Conservation (phyloP, 2,113 vertebrate genomes). For the Setophaga petechia region DNA sequence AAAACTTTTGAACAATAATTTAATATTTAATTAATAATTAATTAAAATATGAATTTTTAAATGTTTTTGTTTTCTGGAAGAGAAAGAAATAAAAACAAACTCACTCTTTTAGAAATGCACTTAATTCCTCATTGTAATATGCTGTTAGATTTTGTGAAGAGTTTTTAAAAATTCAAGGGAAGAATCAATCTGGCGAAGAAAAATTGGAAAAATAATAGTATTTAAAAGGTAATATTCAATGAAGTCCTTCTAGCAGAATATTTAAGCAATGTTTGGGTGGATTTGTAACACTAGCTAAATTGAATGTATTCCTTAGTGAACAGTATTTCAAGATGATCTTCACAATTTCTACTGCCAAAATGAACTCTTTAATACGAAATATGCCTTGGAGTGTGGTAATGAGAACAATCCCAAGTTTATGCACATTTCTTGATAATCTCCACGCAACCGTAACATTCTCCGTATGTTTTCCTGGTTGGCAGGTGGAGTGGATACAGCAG, state of each 20-base stretch:
- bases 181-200: not conserved
- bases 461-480: slow-evolving; percentile 64
- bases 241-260: not conserved
- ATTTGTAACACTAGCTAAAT: not conserved
- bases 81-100: not conserved
- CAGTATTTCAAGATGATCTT: not conserved
- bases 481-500: slow-evolving; percentile 99
- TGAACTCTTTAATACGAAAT: not conserved
- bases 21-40: too few relatives aligned
- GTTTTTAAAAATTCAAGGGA: not conserved
- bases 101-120: not conserved
- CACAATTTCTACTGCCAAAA: not conserved
- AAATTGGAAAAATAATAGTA: not conserved
- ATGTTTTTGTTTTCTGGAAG: not conserved
- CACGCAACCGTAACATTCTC: slow-evolving; percentile 26
- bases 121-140: not conserved
- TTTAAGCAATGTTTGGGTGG: not conserved
- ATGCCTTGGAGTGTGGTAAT: not conserved
- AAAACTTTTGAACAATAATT: not conserved
- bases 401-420: slow-evolving; percentile 6
- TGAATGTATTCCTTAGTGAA: not conserved
- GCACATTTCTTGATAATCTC: slow-evolving; percentile 23
- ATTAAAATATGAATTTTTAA: not conserved
- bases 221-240: not conserved
- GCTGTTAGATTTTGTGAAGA: not conserved